Evolutionary conservation across 2,888 invertebrate species (phyloP), one percentile per base, ranked within the genome.

Genomic region (Idaea dimidiata): DNA sequence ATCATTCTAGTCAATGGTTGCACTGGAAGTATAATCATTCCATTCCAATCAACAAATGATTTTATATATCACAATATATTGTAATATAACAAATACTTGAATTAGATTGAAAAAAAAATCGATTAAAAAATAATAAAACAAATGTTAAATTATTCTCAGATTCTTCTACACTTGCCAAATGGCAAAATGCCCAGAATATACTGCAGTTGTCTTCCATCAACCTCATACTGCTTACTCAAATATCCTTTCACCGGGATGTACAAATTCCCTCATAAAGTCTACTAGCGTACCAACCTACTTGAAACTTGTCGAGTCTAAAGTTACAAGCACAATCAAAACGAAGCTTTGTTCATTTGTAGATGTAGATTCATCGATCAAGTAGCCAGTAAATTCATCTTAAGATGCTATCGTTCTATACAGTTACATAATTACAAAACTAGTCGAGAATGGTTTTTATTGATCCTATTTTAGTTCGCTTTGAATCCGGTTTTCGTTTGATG

Each of bases 331-430:
- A 14, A 14, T 56, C 56, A 4, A 16, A 56, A 56, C 18, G 56
- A 17, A 56, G 10, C 56, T 17, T 17, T 17, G 18, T 18, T 56
- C 56, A 56, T 56, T 56, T 56, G 56, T 17, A 67, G 65, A 59
- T 63, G 64, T 60, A 63, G 63, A 64, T 65, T 67, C 67, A 72
- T 72, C 70, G 70, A 72, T 70, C 72, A 72, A 68, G 63, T 72
- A 61, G 68, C 66, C 60, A 66, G 65, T 64, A 58, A 63, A 71
- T 70, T 70, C 64, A 72, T 70, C 70, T 65, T 64, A 59, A 70
- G 72, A 72, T 72, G 65, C 56, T 67, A 72, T 70, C 72, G 60
- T 62, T 63, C 62, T 56, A 63, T 65, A 67, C 67, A 61, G 66
- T 66, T 67, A 62, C 58, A 62, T 72, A 67, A 72, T 70, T 72